Evolutionary conservation across 2,797 vertebrate genomes (phyloP).

Genomic region (Malacoraja senta): DNA sequence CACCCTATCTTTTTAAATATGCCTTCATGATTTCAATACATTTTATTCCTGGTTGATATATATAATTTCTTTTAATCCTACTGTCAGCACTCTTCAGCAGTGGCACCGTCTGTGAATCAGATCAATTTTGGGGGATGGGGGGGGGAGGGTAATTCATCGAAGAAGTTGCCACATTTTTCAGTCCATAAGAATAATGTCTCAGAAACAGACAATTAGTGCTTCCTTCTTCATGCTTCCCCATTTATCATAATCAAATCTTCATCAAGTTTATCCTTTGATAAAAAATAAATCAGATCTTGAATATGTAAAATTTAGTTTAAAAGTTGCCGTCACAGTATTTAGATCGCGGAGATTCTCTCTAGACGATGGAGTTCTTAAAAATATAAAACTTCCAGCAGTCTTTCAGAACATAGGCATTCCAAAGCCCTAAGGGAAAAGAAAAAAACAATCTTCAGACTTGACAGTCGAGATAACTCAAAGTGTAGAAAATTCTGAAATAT

Average conservation of each 20-base stretch:
- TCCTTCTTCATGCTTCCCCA: conserved; percentile 37
- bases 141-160: background rate
- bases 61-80: conserved; percentile 35
- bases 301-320: conserved; percentile 39
- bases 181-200: conserved; percentile 32
- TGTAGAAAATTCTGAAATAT: conserved; percentile 28
- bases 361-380: conserved; percentile 72
- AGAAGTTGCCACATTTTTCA: conserved; percentile 33
- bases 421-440: conserved; percentile 71
- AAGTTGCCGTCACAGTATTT: conserved; percentile 80
- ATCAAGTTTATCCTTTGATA: conserved; percentile 68
- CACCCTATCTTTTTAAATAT: conserved; percentile 38
- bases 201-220: conserved; percentile 34
- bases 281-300: conserved; percentile 64
- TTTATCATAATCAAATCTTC: conserved; percentile 39
- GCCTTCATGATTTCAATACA: conserved; percentile 38
- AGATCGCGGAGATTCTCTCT: conserved; percentile 62
- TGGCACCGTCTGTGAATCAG: conserved; percentile 55
- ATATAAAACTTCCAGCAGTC: conserved; percentile 64
- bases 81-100: conserved; percentile 47
- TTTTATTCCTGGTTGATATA: conserved; percentile 38
- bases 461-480: background rate
- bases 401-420: conserved; percentile 98
- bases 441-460: conserved; percentile 3
- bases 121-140: conserved; percentile 24